phyloP scores from a whole-genome alignment of 1,140 invertebrate species.

The Araneus ventricosus region DNA sequence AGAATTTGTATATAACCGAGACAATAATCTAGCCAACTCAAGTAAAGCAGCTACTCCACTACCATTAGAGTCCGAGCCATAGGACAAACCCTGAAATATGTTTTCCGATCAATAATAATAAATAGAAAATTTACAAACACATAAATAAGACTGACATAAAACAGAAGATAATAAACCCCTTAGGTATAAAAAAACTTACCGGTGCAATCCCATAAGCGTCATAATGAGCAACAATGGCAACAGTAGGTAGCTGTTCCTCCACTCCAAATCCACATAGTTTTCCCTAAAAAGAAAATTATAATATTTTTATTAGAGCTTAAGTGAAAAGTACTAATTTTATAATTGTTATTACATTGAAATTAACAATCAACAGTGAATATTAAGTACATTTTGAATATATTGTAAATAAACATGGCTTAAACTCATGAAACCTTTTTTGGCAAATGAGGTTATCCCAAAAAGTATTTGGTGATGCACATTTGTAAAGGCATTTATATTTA shows the following conservation, averaged over 20 bases:
- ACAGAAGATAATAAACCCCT: not conserved
- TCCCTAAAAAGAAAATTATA: conserved; percentile 83
- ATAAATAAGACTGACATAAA: not conserved
- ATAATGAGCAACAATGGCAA: conserved; percentile 95
- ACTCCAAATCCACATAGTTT: conserved; percentile 90
- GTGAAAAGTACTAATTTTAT: not conserved
- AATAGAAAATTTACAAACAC: conserved; percentile 3
- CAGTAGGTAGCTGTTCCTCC: conserved; percentile 90
- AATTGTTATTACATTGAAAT: too few relatives aligned
- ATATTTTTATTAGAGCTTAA: not conserved
- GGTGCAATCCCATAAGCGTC: conserved; percentile 93
- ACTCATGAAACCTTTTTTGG: too few relatives aligned
- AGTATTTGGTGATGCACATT: too few relatives aligned
- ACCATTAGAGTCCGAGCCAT: conserved; percentile 95
- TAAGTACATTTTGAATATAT: too few relatives aligned
- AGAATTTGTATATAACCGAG: conserved; percentile 90
- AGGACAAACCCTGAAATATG: conserved; percentile 86
- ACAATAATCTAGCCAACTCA: conserved; percentile 93
- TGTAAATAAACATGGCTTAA: too few relatives aligned
- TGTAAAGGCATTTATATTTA: too few relatives aligned
- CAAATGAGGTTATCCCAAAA: too few relatives aligned
- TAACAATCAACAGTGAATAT: too few relatives aligned
- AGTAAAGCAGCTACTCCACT: conserved; percentile 94
- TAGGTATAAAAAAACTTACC: conserved; percentile 83
- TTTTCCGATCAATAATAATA: not conserved